Conservation (phyloP, 2,888 invertebrate species). For the Tridacna crocea region DNA sequence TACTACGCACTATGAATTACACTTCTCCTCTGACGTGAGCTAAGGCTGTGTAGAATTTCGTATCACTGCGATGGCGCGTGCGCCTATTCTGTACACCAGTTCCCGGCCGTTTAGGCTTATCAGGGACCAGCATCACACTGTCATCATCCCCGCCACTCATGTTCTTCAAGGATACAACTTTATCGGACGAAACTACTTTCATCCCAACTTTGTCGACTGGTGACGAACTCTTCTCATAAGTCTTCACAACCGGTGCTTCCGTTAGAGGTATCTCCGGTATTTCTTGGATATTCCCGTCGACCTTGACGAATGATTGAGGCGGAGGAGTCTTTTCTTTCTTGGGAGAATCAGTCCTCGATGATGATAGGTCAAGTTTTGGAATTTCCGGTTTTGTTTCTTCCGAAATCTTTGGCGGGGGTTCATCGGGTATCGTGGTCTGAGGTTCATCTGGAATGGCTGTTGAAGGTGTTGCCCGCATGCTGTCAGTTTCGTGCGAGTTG, state of each 20-base stretch:
- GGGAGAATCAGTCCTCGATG: background rate
- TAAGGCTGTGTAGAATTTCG: slow-evolving; percentile 42
- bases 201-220: slow-evolving; percentile 29
- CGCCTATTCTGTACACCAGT: slow-evolving; percentile 37
- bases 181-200: slow-evolving; percentile 53
- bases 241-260: slow-evolving; percentile 27
- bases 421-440: slow-evolving; percentile 5
- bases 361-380: slow-evolving; percentile 2
- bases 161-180: slow-evolving; percentile 51
- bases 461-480: slow-evolving; percentile 35
- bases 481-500: slow-evolving; percentile 43
- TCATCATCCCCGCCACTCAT: slow-evolving; percentile 47
- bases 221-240: background rate
- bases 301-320: slow-evolving; percentile 42
- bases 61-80: slow-evolving; percentile 32
- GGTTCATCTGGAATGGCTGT: slow-evolving; percentile 16
- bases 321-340: slow-evolving; percentile 21
- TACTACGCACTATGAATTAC: background rate
- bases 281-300: slow-evolving; percentile 44
- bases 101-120: slow-evolving; percentile 40
- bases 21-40: slow-evolving; percentile 47
- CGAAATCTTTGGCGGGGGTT: background rate
- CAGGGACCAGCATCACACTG: slow-evolving; percentile 55
- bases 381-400: slow-evolving; percentile 8
- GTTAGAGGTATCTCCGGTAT: slow-evolving; percentile 56